Percentiles rank a stretch among this genome's conserved stretches.
phyloP scores from a whole-genome alignment of 2,797 vertebrate genomes.

The Muscicapa comitata region DNA sequence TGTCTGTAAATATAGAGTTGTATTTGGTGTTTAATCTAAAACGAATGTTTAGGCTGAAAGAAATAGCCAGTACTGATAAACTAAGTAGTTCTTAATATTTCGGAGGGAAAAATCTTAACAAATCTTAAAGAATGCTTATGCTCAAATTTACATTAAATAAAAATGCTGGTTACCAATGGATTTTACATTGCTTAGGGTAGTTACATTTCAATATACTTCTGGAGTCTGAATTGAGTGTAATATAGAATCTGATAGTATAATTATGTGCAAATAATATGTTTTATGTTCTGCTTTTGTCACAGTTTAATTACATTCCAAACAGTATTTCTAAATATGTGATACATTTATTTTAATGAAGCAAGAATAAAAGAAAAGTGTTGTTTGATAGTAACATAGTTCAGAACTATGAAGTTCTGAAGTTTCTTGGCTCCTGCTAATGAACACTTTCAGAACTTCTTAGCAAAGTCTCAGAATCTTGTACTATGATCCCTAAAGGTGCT shows the following conservation, averaged over 20 bases:
- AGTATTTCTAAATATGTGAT: background rate
- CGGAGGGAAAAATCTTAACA: background rate
- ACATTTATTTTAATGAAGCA: background rate
- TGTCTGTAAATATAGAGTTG: background rate
- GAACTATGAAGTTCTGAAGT: background rate
- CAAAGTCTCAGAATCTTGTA: background rate
- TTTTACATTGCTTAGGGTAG: background rate
- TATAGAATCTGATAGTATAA: background rate
- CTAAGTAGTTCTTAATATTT: background rate
- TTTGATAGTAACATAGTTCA: background rate
- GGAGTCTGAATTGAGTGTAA: background rate
- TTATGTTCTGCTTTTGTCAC: background rate
- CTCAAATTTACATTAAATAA: background rate
- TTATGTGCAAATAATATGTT: background rate
- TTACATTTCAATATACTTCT: background rate
- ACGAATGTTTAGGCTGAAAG: background rate
- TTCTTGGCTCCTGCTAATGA: background rate
- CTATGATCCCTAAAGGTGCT: background rate
- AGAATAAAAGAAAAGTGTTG: background rate
- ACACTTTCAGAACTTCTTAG: background rate
- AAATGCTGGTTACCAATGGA: background rate
- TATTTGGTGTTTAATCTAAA: background rate
- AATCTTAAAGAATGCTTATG: background rate
- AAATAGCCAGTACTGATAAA: background rate
- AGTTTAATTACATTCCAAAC: background rate